Evolutionary conservation across 2,888 invertebrate species (phyloP).

Genomic region (Drosophila histrio): DNA sequence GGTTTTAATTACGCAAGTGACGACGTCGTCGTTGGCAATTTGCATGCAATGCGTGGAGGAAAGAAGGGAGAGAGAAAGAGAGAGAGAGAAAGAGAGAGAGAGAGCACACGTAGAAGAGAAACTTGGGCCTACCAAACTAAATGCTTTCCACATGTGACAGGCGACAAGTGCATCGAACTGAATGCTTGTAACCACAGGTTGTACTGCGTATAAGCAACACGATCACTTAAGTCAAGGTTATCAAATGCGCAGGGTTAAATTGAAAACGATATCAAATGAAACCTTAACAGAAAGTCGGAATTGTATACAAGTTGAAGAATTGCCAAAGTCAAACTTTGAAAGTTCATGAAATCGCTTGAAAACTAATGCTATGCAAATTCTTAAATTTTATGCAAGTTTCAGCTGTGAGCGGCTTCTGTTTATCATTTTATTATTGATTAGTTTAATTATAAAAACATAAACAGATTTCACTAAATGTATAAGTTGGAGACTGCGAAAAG

Average conservation of each 20-base stretch:
- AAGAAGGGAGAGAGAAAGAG: not conserved
- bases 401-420: constrained; percentile 1
- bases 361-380: constrained; percentile 38
- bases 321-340: not conserved
- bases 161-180: constrained; percentile 62
- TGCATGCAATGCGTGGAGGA: constrained; percentile 64
- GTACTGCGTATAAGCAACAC: constrained; percentile 34
- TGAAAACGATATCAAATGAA: not conserved
- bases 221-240: not conserved
- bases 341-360: not conserved
- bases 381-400: constrained; percentile 11
- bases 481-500: no score
- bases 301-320: not conserved
- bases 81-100: not conserved
- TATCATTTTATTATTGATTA: not conserved
- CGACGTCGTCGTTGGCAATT: constrained; percentile 42
- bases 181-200: constrained; percentile 28
- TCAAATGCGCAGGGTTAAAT: not conserved
- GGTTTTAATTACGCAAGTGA: constrained; percentile 65
- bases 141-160: constrained; percentile 56
- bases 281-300: constrained; percentile 8
- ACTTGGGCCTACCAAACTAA: constrained; percentile 35
- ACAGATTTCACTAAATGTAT: constrained; percentile 29
- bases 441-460: constrained; percentile 8
- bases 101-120: not conserved